Percentiles rank a stretch among this genome's conserved stretches.
These are phyloP conservation scores for Apeira syringaria DNA, from an alignment of 2,888 invertebrate species.

Conservation along the genomic window DNA sequence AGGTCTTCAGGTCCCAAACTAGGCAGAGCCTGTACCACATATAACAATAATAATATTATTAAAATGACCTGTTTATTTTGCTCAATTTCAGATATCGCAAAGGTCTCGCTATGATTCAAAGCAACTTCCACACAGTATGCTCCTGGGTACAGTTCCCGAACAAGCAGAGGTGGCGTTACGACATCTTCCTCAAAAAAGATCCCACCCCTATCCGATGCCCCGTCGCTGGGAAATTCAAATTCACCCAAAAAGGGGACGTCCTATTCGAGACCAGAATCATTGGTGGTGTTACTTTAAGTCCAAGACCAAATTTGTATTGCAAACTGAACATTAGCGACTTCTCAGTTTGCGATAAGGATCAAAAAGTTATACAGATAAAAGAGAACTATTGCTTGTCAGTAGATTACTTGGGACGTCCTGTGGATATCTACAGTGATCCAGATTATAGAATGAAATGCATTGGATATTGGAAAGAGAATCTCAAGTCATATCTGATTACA, in stretches of 20 bases:
- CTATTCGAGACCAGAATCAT: conserved; percentile 96
- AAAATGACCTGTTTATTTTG: too few species aligned
- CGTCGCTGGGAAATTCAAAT: conserved; percentile 97
- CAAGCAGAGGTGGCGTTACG: conserved; percentile 93
- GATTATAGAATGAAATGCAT: conserved; percentile 99
- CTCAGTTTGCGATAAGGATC: conserved; percentile 97
- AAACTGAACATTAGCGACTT: conserved; percentile 97
- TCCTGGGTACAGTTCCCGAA: conserved; percentile 97
- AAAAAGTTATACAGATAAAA: conserved; percentile 96
- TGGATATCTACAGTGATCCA: conserved; percentile 97
- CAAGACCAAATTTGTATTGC: conserved; percentile 96
- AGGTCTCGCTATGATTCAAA: conserved; percentile 94
- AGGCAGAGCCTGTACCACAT: too few species aligned
- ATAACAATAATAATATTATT: too few species aligned
- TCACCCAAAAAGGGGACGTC: conserved; percentile 95
- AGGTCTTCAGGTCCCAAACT: too few species aligned
- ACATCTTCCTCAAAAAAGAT: conserved; percentile 92
- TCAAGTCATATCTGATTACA: conserved; percentile 97
- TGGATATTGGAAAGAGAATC: conserved; percentile 98
- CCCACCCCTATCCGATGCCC: conserved; percentile 97
- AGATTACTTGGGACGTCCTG: conserved; percentile 96
- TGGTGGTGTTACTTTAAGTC: conserved; percentile 97
- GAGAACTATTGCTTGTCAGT: conserved; percentile 98
- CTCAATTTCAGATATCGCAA: conserved; percentile 87
- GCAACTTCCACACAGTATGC: conserved; percentile 95